A percentile compares a stretch with the other conserved stretches of the same genome.
These are phyloP conservation scores for Pagrus major DNA, from an alignment of 2,113 vertebrate species.

Conservation along the genomic window DNA sequence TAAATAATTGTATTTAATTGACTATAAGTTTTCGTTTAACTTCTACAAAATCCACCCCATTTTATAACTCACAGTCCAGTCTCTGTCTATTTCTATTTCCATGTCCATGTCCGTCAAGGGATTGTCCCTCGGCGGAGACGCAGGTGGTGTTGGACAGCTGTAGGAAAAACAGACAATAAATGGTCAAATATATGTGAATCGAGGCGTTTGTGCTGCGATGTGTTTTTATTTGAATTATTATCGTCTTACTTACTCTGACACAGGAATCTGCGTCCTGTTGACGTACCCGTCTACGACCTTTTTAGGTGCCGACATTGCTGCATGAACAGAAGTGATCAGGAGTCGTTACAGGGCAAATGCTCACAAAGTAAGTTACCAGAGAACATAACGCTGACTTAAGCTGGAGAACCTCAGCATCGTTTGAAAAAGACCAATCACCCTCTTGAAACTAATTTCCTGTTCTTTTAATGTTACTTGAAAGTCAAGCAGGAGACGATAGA, in stretches of 20 bases:
- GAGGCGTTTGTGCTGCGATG: not conserved
- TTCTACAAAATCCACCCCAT: no score
- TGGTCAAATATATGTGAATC: not conserved
- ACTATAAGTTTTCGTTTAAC: no score
- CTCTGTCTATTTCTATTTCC: accelerated
- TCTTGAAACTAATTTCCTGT: not conserved
- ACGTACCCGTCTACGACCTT: not conserved
- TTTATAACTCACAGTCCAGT: not conserved
- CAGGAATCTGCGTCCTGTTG: accelerated
- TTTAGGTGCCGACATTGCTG: conserved; percentile 13
- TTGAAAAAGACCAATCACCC: not conserved
- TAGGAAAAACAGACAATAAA: not conserved
- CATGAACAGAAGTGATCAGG: not conserved
- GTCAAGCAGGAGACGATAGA: conserved; percentile 8
- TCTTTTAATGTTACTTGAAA: not conserved
- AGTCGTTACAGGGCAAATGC: not conserved
- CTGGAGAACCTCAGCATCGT: not conserved
- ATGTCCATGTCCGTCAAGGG: not conserved
- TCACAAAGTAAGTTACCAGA: not conserved
- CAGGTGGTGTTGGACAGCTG: conserved; percentile 47
- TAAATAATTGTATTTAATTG: no score
- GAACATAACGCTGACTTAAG: no score
- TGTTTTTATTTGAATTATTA: not conserved
- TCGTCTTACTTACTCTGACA: conserved; percentile 50
- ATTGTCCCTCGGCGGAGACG: conserved; percentile 42